Evolutionary conservation across 2,797 vertebrate genomes (phyloP).

Genomic region (Pempheris klunzingeri): DNA sequence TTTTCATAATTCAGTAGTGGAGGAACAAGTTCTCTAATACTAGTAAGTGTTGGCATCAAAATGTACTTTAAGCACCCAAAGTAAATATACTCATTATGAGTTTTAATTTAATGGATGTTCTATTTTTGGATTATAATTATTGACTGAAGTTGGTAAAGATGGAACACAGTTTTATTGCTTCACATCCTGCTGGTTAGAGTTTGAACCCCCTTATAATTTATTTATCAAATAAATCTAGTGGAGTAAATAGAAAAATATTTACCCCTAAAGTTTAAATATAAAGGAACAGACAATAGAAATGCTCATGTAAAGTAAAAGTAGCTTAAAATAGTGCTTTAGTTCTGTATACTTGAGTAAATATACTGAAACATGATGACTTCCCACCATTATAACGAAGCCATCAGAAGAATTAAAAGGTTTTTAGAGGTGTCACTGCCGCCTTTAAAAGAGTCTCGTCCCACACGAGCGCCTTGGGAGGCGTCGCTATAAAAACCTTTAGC

Average conservation of each 20-base stretch:
- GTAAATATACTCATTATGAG: background rate
- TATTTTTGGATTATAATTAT: background rate
- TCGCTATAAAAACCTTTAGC: slow-evolving; percentile 36
- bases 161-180: background rate
- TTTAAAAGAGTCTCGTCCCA: slow-evolving; percentile 11
- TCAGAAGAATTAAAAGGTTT: background rate
- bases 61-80: background rate
- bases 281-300: background rate
- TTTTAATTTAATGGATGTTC: too few relatives aligned
- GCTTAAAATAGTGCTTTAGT: background rate
- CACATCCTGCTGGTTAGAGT: too few relatives aligned
- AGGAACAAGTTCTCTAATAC: background rate
- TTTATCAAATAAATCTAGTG: background rate
- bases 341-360: background rate
- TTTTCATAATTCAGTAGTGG: background rate
- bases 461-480: slow-evolving; percentile 39
- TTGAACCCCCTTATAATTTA: too few relatives aligned
- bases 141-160: background rate
- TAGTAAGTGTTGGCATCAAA: background rate
- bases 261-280: too few relatives aligned
- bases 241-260: too few relatives aligned
- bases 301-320: background rate
- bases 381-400: background rate
- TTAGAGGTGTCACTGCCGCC: background rate
- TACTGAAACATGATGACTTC: background rate